phyloP scores from a whole-genome alignment of 1,140 invertebrate genomes.

The Diorhabda carinulata region DNA sequence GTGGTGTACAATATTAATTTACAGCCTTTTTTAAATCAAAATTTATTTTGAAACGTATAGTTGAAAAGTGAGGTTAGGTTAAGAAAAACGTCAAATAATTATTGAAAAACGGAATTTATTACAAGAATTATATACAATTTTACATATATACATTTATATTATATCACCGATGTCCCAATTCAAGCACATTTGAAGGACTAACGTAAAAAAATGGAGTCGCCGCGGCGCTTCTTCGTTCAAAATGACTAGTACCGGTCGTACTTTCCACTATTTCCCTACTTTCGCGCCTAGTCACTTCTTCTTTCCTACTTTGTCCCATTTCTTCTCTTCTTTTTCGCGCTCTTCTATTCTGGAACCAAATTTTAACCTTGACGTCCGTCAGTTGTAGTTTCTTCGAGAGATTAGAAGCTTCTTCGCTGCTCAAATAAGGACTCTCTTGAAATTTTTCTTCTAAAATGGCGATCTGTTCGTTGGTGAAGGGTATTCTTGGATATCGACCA shows the following conservation, averaged over 20 bases:
- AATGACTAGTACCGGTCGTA: not conserved
- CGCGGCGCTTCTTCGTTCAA: too few relatives aligned
- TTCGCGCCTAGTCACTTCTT: not conserved
- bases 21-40: too few relatives aligned
- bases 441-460: constrained; percentile 53
- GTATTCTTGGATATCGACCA: constrained; percentile 53
- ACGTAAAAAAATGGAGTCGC: constrained; percentile 5
- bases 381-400: constrained; percentile 48
- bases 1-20: too few relatives aligned
- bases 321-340: constrained; percentile 66
- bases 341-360: constrained; percentile 78
- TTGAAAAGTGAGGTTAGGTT: too few relatives aligned
- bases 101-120: too few relatives aligned
- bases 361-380: constrained; percentile 64
- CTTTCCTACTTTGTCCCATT: constrained; percentile 8
- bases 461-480: constrained; percentile 53
- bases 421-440: constrained; percentile 52
- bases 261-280: not conserved
- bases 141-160: not conserved
- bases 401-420: constrained; percentile 51
- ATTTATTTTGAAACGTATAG: too few relatives aligned
- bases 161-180: constrained; percentile 9
- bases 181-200: not conserved
- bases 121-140: too few relatives aligned
- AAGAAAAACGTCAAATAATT: too few relatives aligned